Percentiles rank a stretch among this genome's conserved stretches.
phyloP scores from a whole-genome alignment of 1,140 invertebrate genomes.

The Sarcophaga bullata region DNA sequence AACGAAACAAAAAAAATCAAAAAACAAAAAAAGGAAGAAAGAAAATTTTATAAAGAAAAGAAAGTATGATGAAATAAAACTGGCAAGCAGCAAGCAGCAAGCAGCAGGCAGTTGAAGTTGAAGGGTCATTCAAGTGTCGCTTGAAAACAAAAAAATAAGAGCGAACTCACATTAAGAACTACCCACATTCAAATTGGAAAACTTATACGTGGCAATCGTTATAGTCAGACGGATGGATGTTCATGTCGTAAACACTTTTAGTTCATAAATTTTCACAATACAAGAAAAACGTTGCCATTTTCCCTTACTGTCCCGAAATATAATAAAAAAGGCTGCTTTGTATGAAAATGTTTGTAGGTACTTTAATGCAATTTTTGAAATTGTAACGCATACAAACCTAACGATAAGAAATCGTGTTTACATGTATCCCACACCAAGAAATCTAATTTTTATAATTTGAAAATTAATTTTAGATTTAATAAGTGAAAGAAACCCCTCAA shows the following conservation, averaged over 20 bases:
- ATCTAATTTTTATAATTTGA: no score
- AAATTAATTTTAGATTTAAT: no score
- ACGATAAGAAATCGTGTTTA: no score
- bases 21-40: no score
- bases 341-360: not conserved
- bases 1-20: no score
- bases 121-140: slow-evolving; percentile 39
- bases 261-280: slow-evolving; percentile 27
- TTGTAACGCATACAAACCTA: not conserved
- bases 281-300: not conserved
- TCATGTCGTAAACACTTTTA: not conserved
- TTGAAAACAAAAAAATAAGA: slow-evolving; percentile 25
- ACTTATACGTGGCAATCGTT: not conserved
- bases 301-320: not conserved
- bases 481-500: no score
- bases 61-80: slow-evolving; percentile 28
- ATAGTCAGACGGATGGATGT: not conserved
- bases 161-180: not conserved
- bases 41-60: not conserved
- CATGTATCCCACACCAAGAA: no score
- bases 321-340: not conserved
- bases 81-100: not conserved
- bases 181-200: not conserved
- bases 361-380: slow-evolving; percentile 29
- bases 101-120: slow-evolving; percentile 39